These are phyloP conservation scores for Sylvilagus bachmani DNA, from an alignment of 2,113 vertebrate species.

Conservation along the genomic window DNA sequence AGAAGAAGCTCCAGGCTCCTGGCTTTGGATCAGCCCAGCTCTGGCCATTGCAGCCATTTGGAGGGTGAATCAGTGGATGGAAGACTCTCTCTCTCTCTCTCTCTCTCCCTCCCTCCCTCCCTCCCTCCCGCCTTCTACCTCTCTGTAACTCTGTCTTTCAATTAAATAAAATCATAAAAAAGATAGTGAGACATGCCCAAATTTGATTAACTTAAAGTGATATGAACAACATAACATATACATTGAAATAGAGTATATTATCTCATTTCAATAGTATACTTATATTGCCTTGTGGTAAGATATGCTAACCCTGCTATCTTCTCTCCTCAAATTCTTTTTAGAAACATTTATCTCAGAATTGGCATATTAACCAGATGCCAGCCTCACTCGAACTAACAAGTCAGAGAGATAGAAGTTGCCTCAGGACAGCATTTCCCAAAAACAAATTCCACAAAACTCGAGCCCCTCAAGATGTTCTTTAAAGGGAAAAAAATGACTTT, in stretches of 20 bases:
- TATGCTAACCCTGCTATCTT: neutral
- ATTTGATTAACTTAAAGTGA: constrained; percentile 37
- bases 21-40: too few species aligned
- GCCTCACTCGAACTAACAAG: constrained; percentile 2
- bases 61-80: too few species aligned
- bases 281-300: neutral
- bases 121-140: too few species aligned
- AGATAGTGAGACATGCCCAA: neutral
- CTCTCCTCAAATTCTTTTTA: constrained; percentile 41
- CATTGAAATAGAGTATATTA: neutral
- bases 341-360: constrained; percentile 59
- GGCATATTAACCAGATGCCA: constrained; percentile 42
- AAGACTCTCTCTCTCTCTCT: too few species aligned
- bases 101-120: too few species aligned
- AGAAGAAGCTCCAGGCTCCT: too few species aligned
- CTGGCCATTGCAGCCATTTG: too few species aligned
- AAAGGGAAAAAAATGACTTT: neutral
- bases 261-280: neutral
- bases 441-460: constrained; percentile 65
- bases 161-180: neutral
- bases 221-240: neutral
- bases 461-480: neutral
- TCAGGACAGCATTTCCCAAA: constrained; percentile 29
- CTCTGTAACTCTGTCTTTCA: too few species aligned
- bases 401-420: constrained; percentile 34